Evolutionary conservation across 2,797 vertebrate genomes (phyloP).

Genomic region (Mus caroli): DNA sequence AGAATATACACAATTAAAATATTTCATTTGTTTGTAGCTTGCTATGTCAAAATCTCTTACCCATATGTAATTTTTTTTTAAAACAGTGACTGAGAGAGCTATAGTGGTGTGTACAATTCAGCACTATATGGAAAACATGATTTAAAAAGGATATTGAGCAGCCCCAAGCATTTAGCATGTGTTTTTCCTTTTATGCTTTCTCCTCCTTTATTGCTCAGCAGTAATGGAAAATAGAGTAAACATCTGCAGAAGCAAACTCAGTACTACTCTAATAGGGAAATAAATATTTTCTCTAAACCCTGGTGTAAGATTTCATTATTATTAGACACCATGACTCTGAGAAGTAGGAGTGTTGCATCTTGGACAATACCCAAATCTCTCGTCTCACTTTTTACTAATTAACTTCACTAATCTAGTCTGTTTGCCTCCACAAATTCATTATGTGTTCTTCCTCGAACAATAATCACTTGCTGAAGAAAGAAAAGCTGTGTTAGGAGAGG

Average conservation of each 20-base stretch:
- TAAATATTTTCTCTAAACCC: constrained; percentile 83
- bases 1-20: constrained; percentile 35
- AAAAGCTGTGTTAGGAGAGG: constrained; percentile 38
- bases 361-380: constrained; percentile 73
- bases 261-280: constrained; percentile 72
- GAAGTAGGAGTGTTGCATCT: constrained; percentile 66
- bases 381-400: constrained; percentile 79
- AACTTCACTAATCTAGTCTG: constrained; percentile 65
- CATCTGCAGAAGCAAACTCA: constrained; percentile 77
- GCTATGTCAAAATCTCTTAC: constrained; percentile 44
- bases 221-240: constrained; percentile 83
- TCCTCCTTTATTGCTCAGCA: constrained; percentile 70
- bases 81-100: not conserved
- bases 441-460: constrained; percentile 57
- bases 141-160: constrained; percentile 53
- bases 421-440: constrained; percentile 69
- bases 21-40: constrained; percentile 48
- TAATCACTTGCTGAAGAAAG: constrained; percentile 55
- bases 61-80: constrained; percentile 45
- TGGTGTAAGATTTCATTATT: constrained; percentile 76
- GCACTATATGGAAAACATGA: constrained; percentile 27
- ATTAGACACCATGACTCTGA: constrained; percentile 75
- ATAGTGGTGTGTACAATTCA: not conserved
- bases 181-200: constrained; percentile 67
- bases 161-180: constrained; percentile 13